A percentile compares a stretch with the other conserved stretches of the same genome.
Conservation (phyloP, 92 coral and sea anemone genomes). For the Porites cylindrica region DNA sequence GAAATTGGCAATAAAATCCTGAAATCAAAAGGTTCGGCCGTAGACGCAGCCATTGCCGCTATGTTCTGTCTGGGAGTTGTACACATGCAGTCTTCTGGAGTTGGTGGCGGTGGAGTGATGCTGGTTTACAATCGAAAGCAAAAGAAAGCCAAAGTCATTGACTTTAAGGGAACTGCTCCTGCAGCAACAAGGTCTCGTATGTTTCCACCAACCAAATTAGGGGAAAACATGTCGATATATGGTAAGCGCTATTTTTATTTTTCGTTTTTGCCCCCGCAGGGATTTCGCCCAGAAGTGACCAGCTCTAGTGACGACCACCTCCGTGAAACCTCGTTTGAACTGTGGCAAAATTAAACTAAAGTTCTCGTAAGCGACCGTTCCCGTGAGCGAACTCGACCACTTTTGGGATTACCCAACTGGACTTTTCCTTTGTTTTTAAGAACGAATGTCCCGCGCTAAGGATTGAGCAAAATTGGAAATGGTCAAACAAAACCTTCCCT, state of each 20-base stretch:
- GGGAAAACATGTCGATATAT: background rate
- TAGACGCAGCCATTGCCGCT: conserved; percentile 96
- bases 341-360: no score
- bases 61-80: conserved; percentile 93
- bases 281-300: background rate
- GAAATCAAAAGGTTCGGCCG: conserved; percentile 76
- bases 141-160: conserved; percentile 50
- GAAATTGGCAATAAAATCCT: conserved; percentile 79
- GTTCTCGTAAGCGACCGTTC: no score
- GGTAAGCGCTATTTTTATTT: conserved; percentile 29
- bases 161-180: conserved; percentile 89
- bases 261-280: background rate
- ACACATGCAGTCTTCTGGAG: conserved; percentile 92
- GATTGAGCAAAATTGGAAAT: no score
- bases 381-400: no score
- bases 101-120: conserved; percentile 95
- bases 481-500: no score
- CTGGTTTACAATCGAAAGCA: conserved; percentile 61
- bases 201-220: conserved; percentile 30
- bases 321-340: no score
- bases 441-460: no score
- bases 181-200: conserved; percentile 52
- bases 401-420: no score
- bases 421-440: no score
- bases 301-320: no score